Evolutionary conservation across 2,797 vertebrate species (phyloP).

Genomic region (Spinus pinus): DNA sequence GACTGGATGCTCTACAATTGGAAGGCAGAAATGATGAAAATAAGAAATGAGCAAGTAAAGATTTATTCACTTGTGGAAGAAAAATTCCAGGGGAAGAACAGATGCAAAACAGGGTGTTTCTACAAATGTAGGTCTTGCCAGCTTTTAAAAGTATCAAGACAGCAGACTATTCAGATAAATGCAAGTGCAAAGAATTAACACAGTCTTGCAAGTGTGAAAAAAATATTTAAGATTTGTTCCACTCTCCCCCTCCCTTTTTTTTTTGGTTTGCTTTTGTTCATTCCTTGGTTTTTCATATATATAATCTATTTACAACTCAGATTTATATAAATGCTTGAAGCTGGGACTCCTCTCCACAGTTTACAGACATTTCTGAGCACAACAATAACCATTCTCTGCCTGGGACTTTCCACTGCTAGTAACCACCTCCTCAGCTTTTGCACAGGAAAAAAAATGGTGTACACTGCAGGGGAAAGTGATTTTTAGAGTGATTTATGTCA

Average conservation of each 20-base stretch:
- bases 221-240: neutral
- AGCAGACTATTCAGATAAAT: neutral
- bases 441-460: neutral
- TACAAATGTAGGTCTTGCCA: neutral
- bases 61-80: neutral
- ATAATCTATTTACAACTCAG: neutral
- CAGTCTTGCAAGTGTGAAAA: neutral
- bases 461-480: neutral
- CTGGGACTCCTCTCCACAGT: neutral
- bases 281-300: neutral
- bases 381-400: neutral
- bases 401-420: neutral
- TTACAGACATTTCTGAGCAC: neutral
- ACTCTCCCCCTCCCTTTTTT: accelerated
- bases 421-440: neutral
- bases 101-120: neutral
- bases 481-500: neutral
- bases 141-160: neutral
- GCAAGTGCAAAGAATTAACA: neutral
- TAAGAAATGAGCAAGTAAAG: neutral
- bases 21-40: neutral
- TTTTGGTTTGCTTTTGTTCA: neutral
- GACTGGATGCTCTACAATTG: neutral
- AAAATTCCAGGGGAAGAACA: neutral
- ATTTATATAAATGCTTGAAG: neutral